phyloP scores from a whole-genome alignment of 2,113 vertebrate species.

The Scolopax mira region DNA sequence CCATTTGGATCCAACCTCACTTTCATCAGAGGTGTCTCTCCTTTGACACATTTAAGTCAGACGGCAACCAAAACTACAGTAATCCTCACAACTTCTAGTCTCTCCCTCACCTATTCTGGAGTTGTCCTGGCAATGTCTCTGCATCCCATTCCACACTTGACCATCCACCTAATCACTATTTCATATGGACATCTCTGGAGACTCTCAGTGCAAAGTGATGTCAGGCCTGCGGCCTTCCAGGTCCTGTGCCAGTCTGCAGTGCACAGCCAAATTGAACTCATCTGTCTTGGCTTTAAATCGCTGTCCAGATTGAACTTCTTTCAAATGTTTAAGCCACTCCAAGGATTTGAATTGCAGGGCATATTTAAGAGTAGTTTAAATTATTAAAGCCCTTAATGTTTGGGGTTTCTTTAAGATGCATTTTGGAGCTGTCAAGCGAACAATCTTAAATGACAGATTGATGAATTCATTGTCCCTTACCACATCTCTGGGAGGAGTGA shows the following conservation, averaged over 20 bases:
- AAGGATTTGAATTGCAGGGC: constrained; percentile 65
- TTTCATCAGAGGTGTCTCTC: background rate
- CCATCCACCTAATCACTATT: background rate
- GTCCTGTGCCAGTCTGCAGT: constrained; percentile 1
- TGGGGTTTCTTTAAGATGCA: constrained; percentile 40
- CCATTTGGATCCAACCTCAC: background rate
- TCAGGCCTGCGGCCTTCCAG: background rate
- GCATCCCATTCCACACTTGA: background rate
- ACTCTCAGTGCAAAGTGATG: constrained; percentile 28
- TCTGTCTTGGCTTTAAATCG: constrained; percentile 40
- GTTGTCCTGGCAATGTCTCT: background rate
- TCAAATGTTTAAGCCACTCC: constrained; percentile 71
- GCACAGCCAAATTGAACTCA: constrained; percentile 34
- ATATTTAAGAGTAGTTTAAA: constrained; percentile 71
- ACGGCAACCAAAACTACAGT: background rate
- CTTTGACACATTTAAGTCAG: background rate
- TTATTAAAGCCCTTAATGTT: constrained; percentile 73
- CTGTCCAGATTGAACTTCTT: constrained; percentile 63
- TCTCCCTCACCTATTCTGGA: background rate
- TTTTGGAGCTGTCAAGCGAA: constrained; percentile 66
- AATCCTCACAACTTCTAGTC: background rate
- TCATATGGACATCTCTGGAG: background rate
- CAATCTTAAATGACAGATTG: constrained; percentile 63
- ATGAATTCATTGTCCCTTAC: constrained; percentile 52
- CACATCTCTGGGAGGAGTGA: background rate